Conservation (phyloP, 2,888 invertebrate species). For the Carabus problematicus region DNA sequence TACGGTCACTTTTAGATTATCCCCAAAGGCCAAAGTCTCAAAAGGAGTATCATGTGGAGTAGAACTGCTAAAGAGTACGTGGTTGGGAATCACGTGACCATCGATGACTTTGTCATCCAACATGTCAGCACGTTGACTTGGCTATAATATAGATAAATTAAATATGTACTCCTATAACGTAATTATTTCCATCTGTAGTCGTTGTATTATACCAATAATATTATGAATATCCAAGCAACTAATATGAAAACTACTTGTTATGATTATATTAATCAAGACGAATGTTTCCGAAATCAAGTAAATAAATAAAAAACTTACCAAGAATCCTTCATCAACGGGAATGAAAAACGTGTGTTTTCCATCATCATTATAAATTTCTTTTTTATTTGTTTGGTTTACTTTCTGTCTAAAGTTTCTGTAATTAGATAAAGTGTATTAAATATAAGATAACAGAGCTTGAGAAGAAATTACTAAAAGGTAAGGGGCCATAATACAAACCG, state of each 20-base stretch:
- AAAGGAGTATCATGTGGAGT: slow-evolving; percentile 76
- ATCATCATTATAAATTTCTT: slow-evolving; percentile 76
- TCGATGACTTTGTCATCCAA: slow-evolving; percentile 87
- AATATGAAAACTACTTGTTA: neutral
- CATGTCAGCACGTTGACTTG: slow-evolving; percentile 72
- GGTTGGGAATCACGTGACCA: slow-evolving; percentile 87
- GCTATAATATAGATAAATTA: slow-evolving; percentile 59
- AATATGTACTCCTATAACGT: neutral
- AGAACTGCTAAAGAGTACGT: slow-evolving; percentile 86
- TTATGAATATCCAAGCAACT: neutral
- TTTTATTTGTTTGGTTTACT: slow-evolving; percentile 75
- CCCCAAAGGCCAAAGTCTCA: slow-evolving; percentile 82
- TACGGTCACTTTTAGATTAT: slow-evolving; percentile 83
- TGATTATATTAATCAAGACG: neutral
- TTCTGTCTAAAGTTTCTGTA: slow-evolving; percentile 64
- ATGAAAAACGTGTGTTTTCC: slow-evolving; percentile 89
- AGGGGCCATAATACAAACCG: neutral
- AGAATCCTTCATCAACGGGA: slow-evolving; percentile 88
- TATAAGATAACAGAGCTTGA: neutral
- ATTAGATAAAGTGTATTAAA: neutral
- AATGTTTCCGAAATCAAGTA: neutral
- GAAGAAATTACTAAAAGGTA: neutral
- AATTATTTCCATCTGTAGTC: neutral
- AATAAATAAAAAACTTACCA: slow-evolving; percentile 65
- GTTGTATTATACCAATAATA: neutral